Evolutionary conservation across 2,888 invertebrate genomes (phyloP).

Genomic region (Altica lythri): DNA sequence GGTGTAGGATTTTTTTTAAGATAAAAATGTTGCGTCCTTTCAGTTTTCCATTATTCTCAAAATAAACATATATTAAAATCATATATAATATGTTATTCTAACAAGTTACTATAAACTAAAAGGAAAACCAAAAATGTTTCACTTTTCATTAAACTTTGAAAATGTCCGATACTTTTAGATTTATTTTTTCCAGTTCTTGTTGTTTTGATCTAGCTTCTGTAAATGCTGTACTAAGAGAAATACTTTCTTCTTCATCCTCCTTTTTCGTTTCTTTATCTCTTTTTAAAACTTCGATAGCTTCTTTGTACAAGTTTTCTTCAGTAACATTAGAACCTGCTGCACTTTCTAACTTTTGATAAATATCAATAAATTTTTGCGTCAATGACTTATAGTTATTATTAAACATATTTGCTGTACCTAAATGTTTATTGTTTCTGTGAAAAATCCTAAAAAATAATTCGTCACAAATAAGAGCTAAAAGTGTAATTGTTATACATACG

Average conservation of each 20-base stretch:
- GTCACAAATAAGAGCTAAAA: background rate
- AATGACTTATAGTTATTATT: conserved; percentile 61
- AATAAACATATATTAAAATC: too few species aligned
- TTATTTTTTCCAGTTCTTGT: conserved; percentile 24
- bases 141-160: conserved; percentile 51
- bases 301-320: conserved; percentile 60
- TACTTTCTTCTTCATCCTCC: conserved; percentile 37
- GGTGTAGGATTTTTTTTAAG: too few species aligned
- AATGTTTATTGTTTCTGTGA: conserved; percentile 64
- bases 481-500: conserved; percentile 64
- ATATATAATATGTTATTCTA: too few species aligned
- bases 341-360: conserved; percentile 63
- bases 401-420: conserved; percentile 62
- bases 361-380: conserved; percentile 66
- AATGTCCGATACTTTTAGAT: conserved; percentile 49
- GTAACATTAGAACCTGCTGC: conserved; percentile 61
- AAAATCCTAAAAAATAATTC: conserved; percentile 63
- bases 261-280: conserved; percentile 44
- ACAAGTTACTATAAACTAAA: too few species aligned
- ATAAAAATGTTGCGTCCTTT: too few species aligned
- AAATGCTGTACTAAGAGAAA: conserved; percentile 46
- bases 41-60: too few species aligned
- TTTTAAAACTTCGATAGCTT: conserved; percentile 57
- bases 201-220: conserved; percentile 45
- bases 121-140: too few species aligned